These are phyloP conservation scores for Microchrysa polita DNA, from an alignment of 2,888 invertebrate species.

Conservation along the genomic window DNA sequence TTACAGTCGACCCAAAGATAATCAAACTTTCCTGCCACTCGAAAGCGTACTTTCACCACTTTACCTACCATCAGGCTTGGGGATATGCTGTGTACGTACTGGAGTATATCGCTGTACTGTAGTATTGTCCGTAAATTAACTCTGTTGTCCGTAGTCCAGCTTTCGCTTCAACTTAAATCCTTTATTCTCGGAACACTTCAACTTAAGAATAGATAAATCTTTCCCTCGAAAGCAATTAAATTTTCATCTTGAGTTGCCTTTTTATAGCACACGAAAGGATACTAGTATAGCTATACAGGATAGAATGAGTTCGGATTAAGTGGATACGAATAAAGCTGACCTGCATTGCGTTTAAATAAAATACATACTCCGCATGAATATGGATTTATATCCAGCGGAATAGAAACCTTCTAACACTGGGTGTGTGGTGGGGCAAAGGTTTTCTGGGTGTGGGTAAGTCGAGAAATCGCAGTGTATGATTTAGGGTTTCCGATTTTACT, in stretches of 20 bases:
- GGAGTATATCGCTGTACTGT: too few species aligned
- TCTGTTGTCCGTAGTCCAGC: background rate
- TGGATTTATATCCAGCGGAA: too few species aligned
- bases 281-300: background rate
- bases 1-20: conserved; percentile 34
- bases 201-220: conserved; percentile 22
- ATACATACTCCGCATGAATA: too few species aligned
- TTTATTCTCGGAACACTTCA: background rate
- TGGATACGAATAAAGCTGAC: conserved; percentile 16
- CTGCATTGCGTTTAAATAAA: background rate
- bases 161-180: conserved; percentile 21
- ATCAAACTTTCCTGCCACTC: conserved; percentile 7
- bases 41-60: too few species aligned
- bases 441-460: too few species aligned
- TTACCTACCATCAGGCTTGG: background rate
- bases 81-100: too few species aligned
- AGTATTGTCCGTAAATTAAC: background rate
- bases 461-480: too few species aligned
- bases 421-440: too few species aligned
- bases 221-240: conserved; percentile 31
- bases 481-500: too few species aligned
- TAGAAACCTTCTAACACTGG: too few species aligned
- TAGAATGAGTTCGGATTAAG: conserved; percentile 16
- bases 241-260: conserved; percentile 37
- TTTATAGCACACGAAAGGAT: conserved; percentile 13